Percentiles rank a stretch among this genome's conserved stretches.
Evolutionary conservation across 2,888 invertebrate genomes (phyloP).

Genomic region (Oscheius sp.): DNA sequence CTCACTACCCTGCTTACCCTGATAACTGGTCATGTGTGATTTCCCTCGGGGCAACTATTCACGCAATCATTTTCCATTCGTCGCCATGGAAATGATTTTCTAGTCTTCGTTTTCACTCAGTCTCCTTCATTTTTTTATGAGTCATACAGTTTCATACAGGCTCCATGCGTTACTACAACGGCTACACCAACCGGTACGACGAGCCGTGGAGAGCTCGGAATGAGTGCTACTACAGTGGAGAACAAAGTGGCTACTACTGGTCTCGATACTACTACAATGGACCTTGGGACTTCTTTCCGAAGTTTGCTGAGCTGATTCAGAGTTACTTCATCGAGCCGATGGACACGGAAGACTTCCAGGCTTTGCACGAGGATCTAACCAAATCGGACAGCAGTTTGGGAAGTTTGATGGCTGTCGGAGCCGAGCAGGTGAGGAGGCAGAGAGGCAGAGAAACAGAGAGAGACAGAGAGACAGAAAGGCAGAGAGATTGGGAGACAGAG

Average conservation of each 20-base stretch:
- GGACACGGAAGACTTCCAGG: slow-evolving; percentile 1
- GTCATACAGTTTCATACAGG: too few species aligned
- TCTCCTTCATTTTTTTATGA: too few species aligned
- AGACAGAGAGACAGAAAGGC: too few species aligned
- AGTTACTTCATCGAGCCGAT: slow-evolving; percentile 1
- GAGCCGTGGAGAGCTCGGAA: not conserved
- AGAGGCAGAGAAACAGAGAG: too few species aligned
- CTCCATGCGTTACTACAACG: too few species aligned
- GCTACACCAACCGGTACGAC: not conserved
- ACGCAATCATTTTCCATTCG: too few species aligned
- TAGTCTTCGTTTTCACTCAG: too few species aligned
- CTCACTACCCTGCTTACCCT: too few species aligned
- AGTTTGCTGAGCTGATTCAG: not conserved
- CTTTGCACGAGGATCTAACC: not conserved
- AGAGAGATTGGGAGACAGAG: too few species aligned
- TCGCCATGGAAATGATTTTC: too few species aligned
- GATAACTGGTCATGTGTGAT: too few species aligned
- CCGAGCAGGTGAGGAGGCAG: not conserved
- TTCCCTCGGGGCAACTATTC: too few species aligned
- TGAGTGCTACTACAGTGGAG: not conserved
- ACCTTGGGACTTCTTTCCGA: not conserved
- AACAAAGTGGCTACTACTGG: not conserved
- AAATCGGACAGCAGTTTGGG: not conserved
- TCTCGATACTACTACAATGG: not conserved
- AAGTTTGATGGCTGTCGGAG: slow-evolving; percentile 2